Conservation (phyloP, 2,113 vertebrate species). For the Nycticebus coucang region DNA sequence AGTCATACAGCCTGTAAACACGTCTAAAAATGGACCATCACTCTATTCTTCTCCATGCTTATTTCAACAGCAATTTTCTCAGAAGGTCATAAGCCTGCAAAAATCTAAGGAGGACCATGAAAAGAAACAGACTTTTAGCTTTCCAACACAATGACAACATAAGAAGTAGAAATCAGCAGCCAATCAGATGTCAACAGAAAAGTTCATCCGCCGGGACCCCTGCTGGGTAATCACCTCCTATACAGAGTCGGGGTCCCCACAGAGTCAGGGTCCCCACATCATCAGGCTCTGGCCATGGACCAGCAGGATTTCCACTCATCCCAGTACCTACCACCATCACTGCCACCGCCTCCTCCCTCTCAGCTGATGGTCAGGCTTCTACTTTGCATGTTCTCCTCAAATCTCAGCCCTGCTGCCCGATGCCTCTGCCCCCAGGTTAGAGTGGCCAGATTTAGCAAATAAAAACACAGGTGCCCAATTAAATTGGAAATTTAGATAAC, state of each 20-base stretch:
- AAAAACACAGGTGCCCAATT: not conserved
- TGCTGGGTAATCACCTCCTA: not conserved
- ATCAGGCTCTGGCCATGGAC: not conserved
- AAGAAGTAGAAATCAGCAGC: constrained; percentile 2
- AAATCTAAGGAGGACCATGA: constrained; percentile 38
- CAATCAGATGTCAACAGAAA: not conserved
- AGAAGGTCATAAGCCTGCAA: constrained; percentile 74
- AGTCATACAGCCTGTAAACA: constrained; percentile 73
- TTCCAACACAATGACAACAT: not conserved
- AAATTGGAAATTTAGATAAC: constrained; percentile 15
- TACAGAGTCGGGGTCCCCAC: not conserved
- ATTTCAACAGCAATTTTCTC: constrained; percentile 70
- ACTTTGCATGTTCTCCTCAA: not conserved
- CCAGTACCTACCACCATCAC: not conserved
- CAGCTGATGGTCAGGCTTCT: not conserved
- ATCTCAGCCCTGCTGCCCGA: not conserved
- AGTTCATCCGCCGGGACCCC: not conserved
- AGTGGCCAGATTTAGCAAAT: not conserved
- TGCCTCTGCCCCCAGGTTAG: not conserved
- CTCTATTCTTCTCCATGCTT: constrained; percentile 65
- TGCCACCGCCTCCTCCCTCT: not conserved
- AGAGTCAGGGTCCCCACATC: not conserved
- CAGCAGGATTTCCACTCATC: not conserved
- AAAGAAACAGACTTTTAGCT: constrained; percentile 60
- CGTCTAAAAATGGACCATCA: constrained; percentile 73